These are phyloP conservation scores for Potorous gilbertii DNA, from an alignment of 2,797 vertebrate genomes.

Conservation along the genomic window DNA sequence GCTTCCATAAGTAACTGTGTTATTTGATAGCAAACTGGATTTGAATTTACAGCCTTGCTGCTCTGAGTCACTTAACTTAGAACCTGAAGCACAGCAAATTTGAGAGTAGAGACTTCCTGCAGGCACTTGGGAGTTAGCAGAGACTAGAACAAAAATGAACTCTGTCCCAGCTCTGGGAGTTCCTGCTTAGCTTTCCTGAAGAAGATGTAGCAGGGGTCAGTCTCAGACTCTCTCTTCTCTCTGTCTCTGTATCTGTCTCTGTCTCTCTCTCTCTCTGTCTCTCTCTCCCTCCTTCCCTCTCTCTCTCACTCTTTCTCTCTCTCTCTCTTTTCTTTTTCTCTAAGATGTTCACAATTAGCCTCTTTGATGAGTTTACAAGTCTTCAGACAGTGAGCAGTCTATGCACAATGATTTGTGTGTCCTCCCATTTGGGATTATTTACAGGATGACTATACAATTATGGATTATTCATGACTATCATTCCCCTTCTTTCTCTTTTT, in stretches of 20 bases:
- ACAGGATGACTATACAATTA: conserved; percentile 7
- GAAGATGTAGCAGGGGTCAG: not conserved
- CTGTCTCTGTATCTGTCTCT: not conserved
- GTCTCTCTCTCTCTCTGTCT: not conserved
- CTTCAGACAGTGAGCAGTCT: not conserved
- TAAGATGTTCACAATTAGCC: not conserved
- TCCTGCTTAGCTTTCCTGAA: conserved; percentile 27
- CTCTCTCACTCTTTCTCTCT: too few relatives aligned
- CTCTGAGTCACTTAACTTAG: conserved; percentile 2
- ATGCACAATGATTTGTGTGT: not conserved
- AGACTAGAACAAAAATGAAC: not conserved
- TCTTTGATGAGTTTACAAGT: not conserved
- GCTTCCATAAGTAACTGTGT: conserved; percentile 35
- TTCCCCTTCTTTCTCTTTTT: not conserved
- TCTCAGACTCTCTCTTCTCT: not conserved
- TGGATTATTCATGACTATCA: not conserved
- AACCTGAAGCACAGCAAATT: not conserved
- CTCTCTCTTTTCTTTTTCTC: not conserved
- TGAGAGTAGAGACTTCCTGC: not conserved
- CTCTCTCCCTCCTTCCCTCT: not conserved
- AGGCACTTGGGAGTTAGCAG: not conserved
- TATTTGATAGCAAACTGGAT: conserved; percentile 42
- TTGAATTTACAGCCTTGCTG: conserved; percentile 21
- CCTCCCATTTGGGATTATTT: not conserved
- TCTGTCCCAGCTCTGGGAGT: not conserved